Base-by-base conservation (phyloP, 2,113 vertebrate species). In the Plecturocebus donacophilus region DNA sequence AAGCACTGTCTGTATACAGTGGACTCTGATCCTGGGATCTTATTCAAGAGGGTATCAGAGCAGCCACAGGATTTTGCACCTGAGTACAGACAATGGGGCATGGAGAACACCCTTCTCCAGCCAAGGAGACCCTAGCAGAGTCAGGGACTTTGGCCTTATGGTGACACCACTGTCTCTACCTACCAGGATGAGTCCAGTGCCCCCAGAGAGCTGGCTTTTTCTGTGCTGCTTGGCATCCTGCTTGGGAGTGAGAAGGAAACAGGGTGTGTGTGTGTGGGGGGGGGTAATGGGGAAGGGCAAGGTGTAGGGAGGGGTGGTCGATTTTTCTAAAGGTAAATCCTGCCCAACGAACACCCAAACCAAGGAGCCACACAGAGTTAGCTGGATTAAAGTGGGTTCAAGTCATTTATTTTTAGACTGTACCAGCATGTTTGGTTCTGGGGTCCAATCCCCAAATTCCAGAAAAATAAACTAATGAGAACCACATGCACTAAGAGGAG, bases 391-490 rank as follows among this genome's bases (percentile, higher is more conserved):
- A 95, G 47, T 94, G 91, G 81, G 97, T 92, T 98, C 83, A 76
- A 94, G 25, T 97, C 96, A 87, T 97, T 87, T 97, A 97, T 98
- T 98, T 98, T 98, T 87, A 97, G 84, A 96, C 17, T 77, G 83
- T 96, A 98, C 89, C 95, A 97, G 94, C 77, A 96, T 87, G 88
- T 96, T 97, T 96, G 94, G 90, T 97, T 96, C 95, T 95, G 97
- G 93, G 96, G 97, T 3, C 6, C 83, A 96, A 93, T 91, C 89
- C 95, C 98, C 97, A 91, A 81, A 97, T 98, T 98, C 95, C 97
- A 97, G 97, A 95, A 98, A 98, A 98, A 91, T 0, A 21, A 87
- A 97, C 92, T 96, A 95, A 84, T 58, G 97, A 95, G 97, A 97
- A 96, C 97, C 92, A 92, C 96, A 97, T n/a, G 95, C 66, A 93